Conservation (phyloP, 1,140 invertebrate species). For the Portunus trituberculatus region DNA sequence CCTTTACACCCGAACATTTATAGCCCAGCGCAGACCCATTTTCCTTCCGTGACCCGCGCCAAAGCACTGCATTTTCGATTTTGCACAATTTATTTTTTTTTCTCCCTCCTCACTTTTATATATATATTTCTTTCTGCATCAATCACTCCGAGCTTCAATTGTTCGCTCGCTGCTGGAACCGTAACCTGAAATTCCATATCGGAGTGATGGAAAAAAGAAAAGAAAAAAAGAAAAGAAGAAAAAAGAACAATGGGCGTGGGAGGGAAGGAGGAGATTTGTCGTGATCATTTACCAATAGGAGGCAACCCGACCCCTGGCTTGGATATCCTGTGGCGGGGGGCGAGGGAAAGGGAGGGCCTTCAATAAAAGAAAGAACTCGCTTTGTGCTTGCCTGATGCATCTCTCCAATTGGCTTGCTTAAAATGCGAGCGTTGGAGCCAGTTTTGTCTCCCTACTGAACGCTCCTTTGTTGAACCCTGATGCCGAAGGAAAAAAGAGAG, state of each 20-base stretch:
- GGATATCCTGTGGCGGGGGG: not conserved
- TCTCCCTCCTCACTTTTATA: not conserved
- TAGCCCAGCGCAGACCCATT: not conserved
- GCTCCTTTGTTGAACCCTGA: not conserved
- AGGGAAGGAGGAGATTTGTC: not conserved
- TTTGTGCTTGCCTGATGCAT: not conserved
- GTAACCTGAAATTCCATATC: not conserved
- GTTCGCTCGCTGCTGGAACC: not conserved
- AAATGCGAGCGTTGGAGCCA: not conserved
- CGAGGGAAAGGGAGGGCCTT: not conserved
- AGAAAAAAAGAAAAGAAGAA: not conserved
- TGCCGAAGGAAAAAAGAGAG: not conserved
- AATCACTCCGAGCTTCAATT: not conserved
- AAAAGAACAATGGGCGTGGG: not conserved
- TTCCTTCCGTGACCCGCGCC: not conserved
- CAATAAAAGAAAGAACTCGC: slow-evolving; percentile 22
- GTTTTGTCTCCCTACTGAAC: not conserved
- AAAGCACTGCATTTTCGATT: slow-evolving; percentile 22
- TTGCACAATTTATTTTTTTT: not conserved
- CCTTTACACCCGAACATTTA: slow-evolving; percentile 11
- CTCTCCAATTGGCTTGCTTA: slow-evolving; percentile 1
- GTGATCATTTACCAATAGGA: not conserved
- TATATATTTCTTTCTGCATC: not conserved
- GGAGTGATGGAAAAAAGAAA: not conserved
- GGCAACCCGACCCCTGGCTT: not conserved